phyloP scores from a whole-genome alignment of 2,113 vertebrate species.

The Dicrurus megarhynchus region DNA sequence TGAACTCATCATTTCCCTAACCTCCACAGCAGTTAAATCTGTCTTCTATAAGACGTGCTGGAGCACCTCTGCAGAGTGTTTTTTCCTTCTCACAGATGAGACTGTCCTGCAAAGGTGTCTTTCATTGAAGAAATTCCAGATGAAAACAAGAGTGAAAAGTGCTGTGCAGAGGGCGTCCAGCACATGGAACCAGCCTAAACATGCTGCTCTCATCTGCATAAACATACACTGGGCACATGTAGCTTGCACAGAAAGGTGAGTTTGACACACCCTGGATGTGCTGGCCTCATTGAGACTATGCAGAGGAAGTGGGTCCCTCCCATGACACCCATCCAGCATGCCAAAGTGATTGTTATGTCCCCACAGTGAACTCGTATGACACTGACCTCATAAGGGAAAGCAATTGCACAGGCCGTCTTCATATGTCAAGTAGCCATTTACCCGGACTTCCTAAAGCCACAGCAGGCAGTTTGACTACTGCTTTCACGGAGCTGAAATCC shows the following conservation, averaged over 20 bases:
- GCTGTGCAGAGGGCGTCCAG: rapidly evolving
- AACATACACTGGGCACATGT: rapidly evolving
- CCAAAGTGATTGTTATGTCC: rapidly evolving
- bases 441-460: not conserved
- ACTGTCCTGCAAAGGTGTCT: not conserved
- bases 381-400: not conserved
- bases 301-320: not conserved
- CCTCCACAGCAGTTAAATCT: not conserved
- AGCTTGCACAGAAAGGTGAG: not conserved
- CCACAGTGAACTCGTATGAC: not conserved
- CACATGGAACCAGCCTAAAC: not conserved
- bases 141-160: not conserved
- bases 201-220: rapidly evolving
- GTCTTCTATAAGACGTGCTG: rapidly evolving
- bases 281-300: not conserved
- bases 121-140: not conserved
- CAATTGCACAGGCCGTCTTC: not conserved
- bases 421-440: not conserved
- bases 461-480: not conserved
- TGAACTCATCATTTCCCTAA: not conserved
- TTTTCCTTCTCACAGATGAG: not conserved
- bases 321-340: rapidly evolving
- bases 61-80: not conserved
- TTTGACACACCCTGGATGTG: not conserved
- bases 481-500: not conserved